Percentiles rank a stretch among this genome's conserved stretches.
phyloP scores from a whole-genome alignment of 2,888 invertebrate species.

The Drosophila lacicola region DNA sequence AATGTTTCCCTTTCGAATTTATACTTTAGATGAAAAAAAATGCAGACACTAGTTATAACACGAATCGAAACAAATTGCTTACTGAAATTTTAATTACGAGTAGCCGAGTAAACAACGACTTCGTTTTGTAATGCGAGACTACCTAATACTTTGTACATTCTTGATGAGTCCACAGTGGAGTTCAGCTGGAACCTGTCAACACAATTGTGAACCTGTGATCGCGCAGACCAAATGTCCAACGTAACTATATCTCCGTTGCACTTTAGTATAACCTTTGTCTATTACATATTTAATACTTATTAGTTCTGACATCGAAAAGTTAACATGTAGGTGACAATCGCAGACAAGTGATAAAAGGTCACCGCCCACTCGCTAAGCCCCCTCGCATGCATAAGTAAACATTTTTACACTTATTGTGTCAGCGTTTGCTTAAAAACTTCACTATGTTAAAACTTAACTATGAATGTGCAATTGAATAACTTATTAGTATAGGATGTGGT shows the following conservation, averaged over 20 bases:
- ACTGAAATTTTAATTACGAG: slow-evolving; percentile 60
- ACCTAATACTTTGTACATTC: slow-evolving; percentile 40
- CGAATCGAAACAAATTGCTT: slow-evolving; percentile 3
- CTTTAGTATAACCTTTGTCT: slow-evolving; percentile 14
- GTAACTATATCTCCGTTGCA: slow-evolving; percentile 18
- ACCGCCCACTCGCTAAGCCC: slow-evolving; percentile 15
- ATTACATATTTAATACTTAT: slow-evolving; percentile 62
- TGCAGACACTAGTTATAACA: slow-evolving; percentile 17
- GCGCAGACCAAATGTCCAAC: slow-evolving; percentile 12
- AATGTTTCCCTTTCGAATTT: not conserved
- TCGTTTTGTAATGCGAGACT: slow-evolving; percentile 32
- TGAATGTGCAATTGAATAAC: not conserved
- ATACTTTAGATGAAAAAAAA: slow-evolving; percentile 1
- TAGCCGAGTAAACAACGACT: slow-evolving; percentile 15
- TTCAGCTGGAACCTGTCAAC: not conserved
- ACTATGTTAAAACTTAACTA: not conserved
- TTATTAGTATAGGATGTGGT: too few species aligned
- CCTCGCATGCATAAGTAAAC: not conserved
- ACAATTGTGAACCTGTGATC: not conserved
- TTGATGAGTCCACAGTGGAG: slow-evolving; percentile 7
- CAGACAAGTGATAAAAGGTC: slow-evolving; percentile 65
- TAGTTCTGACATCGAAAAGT: slow-evolving; percentile 71
- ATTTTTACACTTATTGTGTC: slow-evolving; percentile 18
- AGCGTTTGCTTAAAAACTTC: slow-evolving; percentile 3
- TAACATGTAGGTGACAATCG: slow-evolving; percentile 72